Evolutionary conservation across 2,888 invertebrate species (phyloP).

Genomic region (Theretra japonica): DNA sequence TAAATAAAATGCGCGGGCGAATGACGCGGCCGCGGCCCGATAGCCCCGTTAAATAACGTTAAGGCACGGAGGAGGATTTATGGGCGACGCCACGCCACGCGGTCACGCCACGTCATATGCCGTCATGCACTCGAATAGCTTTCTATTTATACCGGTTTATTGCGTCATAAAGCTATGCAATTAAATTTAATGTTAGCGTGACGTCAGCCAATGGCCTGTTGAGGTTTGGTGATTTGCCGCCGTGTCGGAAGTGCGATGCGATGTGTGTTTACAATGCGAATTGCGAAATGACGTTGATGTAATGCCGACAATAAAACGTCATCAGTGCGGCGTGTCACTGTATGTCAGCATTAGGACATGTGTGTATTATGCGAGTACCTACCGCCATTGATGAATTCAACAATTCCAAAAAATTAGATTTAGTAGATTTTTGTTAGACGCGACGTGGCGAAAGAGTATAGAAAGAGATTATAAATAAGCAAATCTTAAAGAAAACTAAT

Average conservation of each 20-base stretch:
- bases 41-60: constrained; percentile 61
- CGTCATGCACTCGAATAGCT: constrained; percentile 47
- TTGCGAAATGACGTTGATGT: neutral
- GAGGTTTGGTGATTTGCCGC: constrained; percentile 14
- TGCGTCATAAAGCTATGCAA: constrained; percentile 55
- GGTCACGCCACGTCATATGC: constrained; percentile 46
- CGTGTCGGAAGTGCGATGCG: constrained; percentile 9
- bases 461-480: too few species aligned
- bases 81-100: constrained; percentile 47
- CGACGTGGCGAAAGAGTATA: too few species aligned
- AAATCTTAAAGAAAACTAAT: too few species aligned
- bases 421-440: too few species aligned
- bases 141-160: constrained; percentile 53
- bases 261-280: constrained; percentile 11
- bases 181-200: constrained; percentile 56
- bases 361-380: neutral
- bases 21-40: constrained; percentile 56
- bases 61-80: constrained; percentile 59
- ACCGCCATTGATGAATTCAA: too few species aligned
- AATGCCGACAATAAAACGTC: neutral
- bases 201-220: constrained; percentile 42
- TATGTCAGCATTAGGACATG: neutral
- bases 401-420: too few species aligned
- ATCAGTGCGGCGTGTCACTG: neutral
- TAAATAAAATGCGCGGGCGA: constrained; percentile 45